phyloP scores from a whole-genome alignment of 2,797 vertebrate species.

The Hoplostethus mediterraneus region DNA sequence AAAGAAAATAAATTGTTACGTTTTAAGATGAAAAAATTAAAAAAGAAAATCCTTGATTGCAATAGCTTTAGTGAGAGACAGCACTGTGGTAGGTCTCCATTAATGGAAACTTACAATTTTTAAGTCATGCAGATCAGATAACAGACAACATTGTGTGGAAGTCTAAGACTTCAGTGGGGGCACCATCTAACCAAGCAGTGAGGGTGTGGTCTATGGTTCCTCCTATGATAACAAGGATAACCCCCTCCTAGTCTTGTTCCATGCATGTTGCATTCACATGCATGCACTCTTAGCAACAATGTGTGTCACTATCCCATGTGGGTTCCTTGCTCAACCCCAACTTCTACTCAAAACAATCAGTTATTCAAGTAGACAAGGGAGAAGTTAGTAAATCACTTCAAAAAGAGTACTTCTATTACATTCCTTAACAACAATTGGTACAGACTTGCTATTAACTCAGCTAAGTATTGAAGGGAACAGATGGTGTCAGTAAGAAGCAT shows the following conservation, averaged over 20 bases:
- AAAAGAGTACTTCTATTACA: neutral
- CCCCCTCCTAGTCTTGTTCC: slow-evolving; percentile 44
- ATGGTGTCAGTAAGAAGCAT: neutral
- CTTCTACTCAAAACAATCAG: neutral
- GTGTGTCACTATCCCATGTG: neutral
- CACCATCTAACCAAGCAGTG: slow-evolving; percentile 44
- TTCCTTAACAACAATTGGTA: neutral
- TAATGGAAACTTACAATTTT: neutral
- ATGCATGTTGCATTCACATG: slow-evolving; percentile 8
- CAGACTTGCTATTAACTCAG: neutral
- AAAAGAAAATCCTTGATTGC: neutral
- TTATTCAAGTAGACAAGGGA: neutral
- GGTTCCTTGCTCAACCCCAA: slow-evolving; percentile 1
- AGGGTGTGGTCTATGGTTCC: slow-evolving; percentile 76
- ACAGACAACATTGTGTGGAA: neutral
- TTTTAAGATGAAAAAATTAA: neutral
- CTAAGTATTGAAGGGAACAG: slow-evolving; percentile 6
- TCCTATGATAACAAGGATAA: slow-evolving; percentile 66
- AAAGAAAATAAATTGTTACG: neutral
- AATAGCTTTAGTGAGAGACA: neutral
- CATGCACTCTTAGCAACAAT: neutral
- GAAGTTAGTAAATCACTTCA: neutral
- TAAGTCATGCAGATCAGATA: slow-evolving; percentile 11
- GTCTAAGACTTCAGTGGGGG: slow-evolving; percentile 29
- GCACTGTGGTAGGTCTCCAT: neutral